Conservation (phyloP, 64 coral and sea anemone genomes). For the Stichodactyla helianthus region DNA sequence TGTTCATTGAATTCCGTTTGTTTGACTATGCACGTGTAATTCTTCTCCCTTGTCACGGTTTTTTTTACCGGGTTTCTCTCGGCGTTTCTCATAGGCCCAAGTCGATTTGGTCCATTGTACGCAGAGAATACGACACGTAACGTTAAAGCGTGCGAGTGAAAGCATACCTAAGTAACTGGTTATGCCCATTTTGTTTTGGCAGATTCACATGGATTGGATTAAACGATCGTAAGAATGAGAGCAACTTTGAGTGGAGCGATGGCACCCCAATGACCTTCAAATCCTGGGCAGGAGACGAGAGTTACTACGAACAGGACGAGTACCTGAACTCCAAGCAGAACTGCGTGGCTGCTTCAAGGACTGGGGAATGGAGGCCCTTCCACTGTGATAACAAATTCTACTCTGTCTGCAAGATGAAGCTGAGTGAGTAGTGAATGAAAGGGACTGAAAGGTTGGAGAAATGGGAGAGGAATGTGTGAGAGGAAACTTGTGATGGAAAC, state of each 20-base stretch:
- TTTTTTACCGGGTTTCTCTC: too few species aligned
- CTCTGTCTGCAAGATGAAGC: slow-evolving; percentile 75
- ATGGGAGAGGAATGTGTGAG: not conserved
- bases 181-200: not conserved
- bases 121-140: too few species aligned
- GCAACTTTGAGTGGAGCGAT: slow-evolving; percentile 72
- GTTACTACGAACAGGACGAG: slow-evolving; percentile 65
- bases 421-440: slow-evolving; percentile 50
- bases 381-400: slow-evolving; percentile 89
- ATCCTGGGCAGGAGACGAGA: slow-evolving; percentile 63
- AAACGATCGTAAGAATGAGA: slow-evolving; percentile 69
- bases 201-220: slow-evolving; percentile 83
- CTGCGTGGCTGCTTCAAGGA: slow-evolving; percentile 63
- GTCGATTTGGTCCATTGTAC: too few species aligned
- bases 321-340: slow-evolving; percentile 54
- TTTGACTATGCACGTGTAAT: too few species aligned
- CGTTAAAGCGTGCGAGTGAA: not conserved
- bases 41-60: too few species aligned
- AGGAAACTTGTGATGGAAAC: too few species aligned
- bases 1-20: too few species aligned
- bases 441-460: not conserved
- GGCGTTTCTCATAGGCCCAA: too few species aligned
- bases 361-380: slow-evolving; percentile 86
- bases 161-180: not conserved
- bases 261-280: slow-evolving; percentile 45